Base-by-base conservation (phyloP, 2,888 invertebrate genomes). In the Masnerella sp. region DNA sequence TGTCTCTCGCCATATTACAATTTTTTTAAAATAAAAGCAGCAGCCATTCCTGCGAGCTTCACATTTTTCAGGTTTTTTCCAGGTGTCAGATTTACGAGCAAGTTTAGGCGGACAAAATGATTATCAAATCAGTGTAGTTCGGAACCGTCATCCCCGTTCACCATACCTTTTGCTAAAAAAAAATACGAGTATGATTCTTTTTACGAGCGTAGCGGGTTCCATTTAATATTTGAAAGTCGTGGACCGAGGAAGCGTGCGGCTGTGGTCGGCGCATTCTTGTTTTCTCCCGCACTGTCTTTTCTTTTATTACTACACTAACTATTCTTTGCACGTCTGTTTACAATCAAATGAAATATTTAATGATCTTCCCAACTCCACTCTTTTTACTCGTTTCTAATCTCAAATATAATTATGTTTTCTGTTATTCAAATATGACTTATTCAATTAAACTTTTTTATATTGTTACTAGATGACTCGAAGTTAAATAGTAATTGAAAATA, bases 151-250 rank as follows among this genome's bases (percentile, higher is more conserved):
- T 74, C 74, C 65, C 54, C 38, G 34, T 72, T 77, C 76, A 71
- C 76, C 52, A 77, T 73, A 67, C 32, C 65, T 59, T 59, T 74
- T 70, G 70, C 74, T 71, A 51, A 71, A 75, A 76, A n/a, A n/a
- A 74, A 78, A 75, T 74, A 75, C 77, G 76, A 69, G 76, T 78
- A 79, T 80, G 79, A 82, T 80, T 80, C 79, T 82, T 84, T 84
- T 84, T 83, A 84, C 83, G 84, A 80, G 81, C 83, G 79, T 78
- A 77, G 77, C 72, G 74, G 80, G 82, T 80, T 83, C 82, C 84
- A 85, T 86, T 86, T 85, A 86, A 86, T 86, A 86, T 86, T 86
- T 84, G 85, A 86, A 86, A 82, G 83, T 81, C 79, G 79, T 81
- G 79, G 80, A 83, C 82, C 81, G 82, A 82, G 81, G 83, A 83